Conservation (phyloP, 2,113 vertebrate genomes). For the Odontesthes bonariensis region DNA sequence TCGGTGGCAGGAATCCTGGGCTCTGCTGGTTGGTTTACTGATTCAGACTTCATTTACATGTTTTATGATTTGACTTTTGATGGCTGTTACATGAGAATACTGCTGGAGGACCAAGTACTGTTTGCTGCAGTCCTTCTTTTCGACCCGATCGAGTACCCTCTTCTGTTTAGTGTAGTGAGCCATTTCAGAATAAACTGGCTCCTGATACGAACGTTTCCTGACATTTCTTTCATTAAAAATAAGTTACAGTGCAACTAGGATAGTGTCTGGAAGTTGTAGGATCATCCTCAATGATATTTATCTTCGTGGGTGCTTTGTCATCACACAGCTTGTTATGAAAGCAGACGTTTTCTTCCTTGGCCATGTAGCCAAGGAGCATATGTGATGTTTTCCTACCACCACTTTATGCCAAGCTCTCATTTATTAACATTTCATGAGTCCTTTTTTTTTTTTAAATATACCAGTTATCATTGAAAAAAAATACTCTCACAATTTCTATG, state of each 20-base stretch:
- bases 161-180: conserved; percentile 29
- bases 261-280: background rate
- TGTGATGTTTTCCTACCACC: no score
- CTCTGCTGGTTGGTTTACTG: conserved; percentile 25
- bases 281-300: background rate
- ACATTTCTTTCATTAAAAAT: background rate
- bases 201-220: background rate
- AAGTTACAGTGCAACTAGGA: background rate
- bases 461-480: no score
- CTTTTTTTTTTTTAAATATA: no score
- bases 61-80: conserved; percentile 8
- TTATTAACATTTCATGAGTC: no score
- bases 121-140: conserved; percentile 7
- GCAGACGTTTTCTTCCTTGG: no score
- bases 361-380: background rate
- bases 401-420: no score
- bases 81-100: background rate
- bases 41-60: conserved; percentile 12
- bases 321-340: background rate
- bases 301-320: background rate
- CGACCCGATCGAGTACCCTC: conserved; percentile 49
- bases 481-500: no score
- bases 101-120: background rate
- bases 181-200: background rate
- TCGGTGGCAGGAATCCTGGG: conserved; percentile 16